Conservation (phyloP, 2,797 vertebrate genomes). For the Gallinago nigripennis region DNA sequence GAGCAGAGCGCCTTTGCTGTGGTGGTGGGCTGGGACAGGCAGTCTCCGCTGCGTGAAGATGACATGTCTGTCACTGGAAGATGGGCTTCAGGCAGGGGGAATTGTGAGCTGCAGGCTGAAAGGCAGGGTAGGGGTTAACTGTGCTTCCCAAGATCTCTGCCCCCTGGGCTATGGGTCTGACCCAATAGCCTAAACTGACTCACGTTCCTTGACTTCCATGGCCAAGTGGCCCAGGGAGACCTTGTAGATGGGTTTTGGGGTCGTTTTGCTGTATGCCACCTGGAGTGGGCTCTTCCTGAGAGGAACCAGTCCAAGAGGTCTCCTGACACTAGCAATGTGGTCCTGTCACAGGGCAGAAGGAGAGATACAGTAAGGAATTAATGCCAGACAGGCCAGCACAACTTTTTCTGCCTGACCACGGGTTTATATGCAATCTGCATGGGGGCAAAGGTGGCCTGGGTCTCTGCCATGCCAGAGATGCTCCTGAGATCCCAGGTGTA, state of each 20-base stretch:
- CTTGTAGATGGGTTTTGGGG: fast-evolving
- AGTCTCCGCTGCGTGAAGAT: background rate
- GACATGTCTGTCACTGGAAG: background rate
- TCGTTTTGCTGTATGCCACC: background rate
- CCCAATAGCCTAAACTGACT: background rate
- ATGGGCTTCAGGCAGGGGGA: background rate
- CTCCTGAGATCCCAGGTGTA: background rate
- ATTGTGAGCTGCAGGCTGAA: background rate
- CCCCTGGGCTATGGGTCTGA: background rate
- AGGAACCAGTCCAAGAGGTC: background rate
- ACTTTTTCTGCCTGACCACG: background rate
- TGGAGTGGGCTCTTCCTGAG: background rate
- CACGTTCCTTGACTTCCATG: background rate
- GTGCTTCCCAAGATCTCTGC: background rate
- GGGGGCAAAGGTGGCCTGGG: background rate
- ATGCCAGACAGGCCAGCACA: background rate
- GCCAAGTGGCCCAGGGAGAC: background rate
- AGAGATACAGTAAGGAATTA: background rate
- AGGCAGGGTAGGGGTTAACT: background rate
- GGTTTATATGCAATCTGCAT: background rate
- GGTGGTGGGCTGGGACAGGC: background rate
- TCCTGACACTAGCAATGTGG: background rate
- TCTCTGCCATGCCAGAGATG: background rate
- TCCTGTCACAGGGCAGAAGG: background rate
- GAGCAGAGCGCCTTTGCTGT: background rate